These are phyloP conservation scores for Tipula helvola DNA, from an alignment of 2,888 invertebrate species.

Conservation along the genomic window DNA sequence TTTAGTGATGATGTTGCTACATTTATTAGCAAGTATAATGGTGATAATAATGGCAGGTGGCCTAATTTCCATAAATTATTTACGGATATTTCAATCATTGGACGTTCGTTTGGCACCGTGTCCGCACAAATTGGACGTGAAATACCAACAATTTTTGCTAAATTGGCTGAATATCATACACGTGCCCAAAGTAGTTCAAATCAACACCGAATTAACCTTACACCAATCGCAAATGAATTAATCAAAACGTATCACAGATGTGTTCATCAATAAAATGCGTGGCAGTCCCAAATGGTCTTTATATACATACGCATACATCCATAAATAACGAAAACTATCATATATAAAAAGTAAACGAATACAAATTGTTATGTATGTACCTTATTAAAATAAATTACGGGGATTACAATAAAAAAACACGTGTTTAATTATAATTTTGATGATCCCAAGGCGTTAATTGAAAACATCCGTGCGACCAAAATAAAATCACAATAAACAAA, in stretches of 20 bases:
- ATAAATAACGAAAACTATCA: too few relatives aligned
- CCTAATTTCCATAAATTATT: neutral
- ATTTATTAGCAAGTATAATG: neutral
- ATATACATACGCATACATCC: too few relatives aligned
- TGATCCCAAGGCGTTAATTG: neutral
- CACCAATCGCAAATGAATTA: neutral
- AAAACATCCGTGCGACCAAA: neutral
- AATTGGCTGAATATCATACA: neutral
- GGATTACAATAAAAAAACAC: neutral
- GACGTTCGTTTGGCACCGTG: neutral
- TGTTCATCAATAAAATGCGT: neutral
- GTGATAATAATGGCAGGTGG: neutral
- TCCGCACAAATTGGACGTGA: neutral
- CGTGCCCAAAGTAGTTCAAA: neutral
- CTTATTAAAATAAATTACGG: neutral
- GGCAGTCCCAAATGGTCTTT: too few relatives aligned
- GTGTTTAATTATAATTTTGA: slow-evolving; percentile 4
- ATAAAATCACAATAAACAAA: neutral
- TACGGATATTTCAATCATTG: neutral
- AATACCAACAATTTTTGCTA: neutral
- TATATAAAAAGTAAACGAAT: too few relatives aligned
- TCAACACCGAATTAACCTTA: neutral
- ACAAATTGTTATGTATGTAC: too few relatives aligned
- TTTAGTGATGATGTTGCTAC: neutral
- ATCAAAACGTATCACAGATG: neutral